These are phyloP conservation scores for Mus pahari DNA, from an alignment of 2,113 vertebrate genomes.

Conservation along the genomic window DNA sequence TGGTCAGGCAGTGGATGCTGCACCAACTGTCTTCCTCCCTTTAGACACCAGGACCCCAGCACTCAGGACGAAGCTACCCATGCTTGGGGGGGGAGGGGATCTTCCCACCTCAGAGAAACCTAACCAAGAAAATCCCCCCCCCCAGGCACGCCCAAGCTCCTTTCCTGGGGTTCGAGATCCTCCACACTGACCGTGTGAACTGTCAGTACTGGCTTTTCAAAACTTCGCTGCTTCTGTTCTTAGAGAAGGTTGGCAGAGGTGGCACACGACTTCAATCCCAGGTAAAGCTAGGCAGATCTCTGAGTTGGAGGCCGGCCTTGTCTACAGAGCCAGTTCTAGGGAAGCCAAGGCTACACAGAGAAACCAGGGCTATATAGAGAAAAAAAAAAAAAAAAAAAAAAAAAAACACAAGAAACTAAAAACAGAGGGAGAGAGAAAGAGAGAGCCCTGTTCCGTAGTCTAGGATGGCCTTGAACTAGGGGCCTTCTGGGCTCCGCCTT, in stretches of 20 bases:
- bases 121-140: background rate
- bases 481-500: background rate
- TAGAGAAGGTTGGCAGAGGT: no score
- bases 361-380: no score
- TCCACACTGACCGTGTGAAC: background rate
- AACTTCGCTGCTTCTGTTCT: background rate
- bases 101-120: background rate
- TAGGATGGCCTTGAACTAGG: background rate
- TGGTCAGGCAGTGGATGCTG: background rate
- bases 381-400: no score
- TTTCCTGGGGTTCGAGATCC: background rate
- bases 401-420: no score
- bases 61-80: no score
- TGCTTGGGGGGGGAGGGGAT: background rate
- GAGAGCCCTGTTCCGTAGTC: no score
- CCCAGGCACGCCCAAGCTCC: background rate
- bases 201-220: fast-evolving
- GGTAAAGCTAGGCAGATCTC: no score
- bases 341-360: no score
- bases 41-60: background rate
- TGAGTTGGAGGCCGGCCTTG: no score
- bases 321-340: no score
- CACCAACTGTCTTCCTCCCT: background rate
- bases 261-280: no score
- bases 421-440: no score